phyloP scores from a whole-genome alignment of 2,797 vertebrate genomes.

The Peromyscus aztecus region DNA sequence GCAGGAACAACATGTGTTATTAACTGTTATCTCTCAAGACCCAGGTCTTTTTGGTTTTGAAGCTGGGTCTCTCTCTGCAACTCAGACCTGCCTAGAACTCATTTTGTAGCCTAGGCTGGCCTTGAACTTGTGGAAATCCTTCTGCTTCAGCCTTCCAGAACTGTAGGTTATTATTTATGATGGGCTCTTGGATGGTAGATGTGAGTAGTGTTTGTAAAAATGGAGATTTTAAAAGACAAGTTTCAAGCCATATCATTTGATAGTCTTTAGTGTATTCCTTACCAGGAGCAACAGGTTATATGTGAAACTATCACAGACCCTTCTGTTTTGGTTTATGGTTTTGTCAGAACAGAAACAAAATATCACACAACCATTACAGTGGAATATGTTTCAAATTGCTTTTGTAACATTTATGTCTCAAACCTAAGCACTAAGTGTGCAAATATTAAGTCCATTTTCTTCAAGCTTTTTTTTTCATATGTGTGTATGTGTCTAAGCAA shows the following conservation, averaged over 20 bases:
- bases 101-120: neutral
- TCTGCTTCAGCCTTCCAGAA: neutral
- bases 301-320: neutral
- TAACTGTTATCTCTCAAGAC: neutral
- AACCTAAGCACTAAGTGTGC: neutral
- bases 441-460: neutral
- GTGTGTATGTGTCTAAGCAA: neutral
- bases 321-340: conserved; percentile 9
- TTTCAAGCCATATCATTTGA: neutral
- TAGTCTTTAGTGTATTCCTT: neutral
- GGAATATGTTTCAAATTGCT: conserved; percentile 2
- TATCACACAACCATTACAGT: neutral
- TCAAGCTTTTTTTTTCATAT: neutral
- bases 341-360: neutral
- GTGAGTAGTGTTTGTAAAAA: neutral
- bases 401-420: conserved; percentile 21
- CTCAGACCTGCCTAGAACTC: neutral
- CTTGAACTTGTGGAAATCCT: neutral
- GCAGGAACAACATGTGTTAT: neutral
- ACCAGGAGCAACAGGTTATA: neutral
- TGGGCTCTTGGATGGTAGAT: neutral
- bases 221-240: neutral
- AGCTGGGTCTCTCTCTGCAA: neutral
- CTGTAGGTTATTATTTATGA: neutral
- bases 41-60: neutral